A percentile compares a stretch with the other conserved stretches of the same genome.
These are phyloP conservation scores for Illadopsis cleaveri DNA, from an alignment of 2,113 vertebrate species.

Conservation along the genomic window DNA sequence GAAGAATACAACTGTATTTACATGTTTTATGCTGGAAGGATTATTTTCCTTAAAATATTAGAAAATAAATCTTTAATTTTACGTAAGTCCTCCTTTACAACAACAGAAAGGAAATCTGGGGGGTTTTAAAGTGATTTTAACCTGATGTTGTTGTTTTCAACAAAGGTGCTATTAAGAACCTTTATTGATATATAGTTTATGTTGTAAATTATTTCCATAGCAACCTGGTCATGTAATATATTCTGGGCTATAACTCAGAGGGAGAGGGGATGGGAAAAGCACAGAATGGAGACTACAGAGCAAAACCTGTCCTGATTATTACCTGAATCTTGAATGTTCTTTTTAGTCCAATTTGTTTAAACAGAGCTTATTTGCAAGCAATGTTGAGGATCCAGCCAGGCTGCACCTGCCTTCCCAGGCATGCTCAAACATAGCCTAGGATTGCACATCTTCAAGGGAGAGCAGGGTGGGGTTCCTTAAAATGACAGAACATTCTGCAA, in stretches of 20 bases:
- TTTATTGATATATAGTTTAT: neutral
- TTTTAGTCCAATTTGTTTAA: constrained; percentile 47
- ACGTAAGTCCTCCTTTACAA: neutral
- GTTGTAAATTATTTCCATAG: neutral
- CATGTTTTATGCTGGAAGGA: neutral
- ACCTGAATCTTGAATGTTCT: constrained; percentile 6
- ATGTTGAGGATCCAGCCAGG: constrained; percentile 34
- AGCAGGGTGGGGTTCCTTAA: constrained; percentile 40
- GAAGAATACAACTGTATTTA: neutral
- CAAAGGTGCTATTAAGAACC: neutral
- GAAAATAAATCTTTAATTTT: neutral
- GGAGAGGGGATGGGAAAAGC: neutral
- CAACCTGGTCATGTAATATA: neutral
- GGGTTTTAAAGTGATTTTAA: neutral
- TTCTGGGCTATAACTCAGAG: neutral
- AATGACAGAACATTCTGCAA: constrained; percentile 39
- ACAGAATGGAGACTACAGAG: neutral
- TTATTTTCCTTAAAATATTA: neutral
- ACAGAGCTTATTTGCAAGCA: constrained; percentile 32
- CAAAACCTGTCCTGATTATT: constrained; percentile 22
- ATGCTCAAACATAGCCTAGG: constrained; percentile 37
- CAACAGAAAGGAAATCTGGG: neutral
- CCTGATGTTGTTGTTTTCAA: neutral
- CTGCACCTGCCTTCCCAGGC: constrained; percentile 58
- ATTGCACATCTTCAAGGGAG: constrained; percentile 55